phyloP scores from a whole-genome alignment of 2,113 vertebrate genomes.

The Malaclemys terrapin region DNA sequence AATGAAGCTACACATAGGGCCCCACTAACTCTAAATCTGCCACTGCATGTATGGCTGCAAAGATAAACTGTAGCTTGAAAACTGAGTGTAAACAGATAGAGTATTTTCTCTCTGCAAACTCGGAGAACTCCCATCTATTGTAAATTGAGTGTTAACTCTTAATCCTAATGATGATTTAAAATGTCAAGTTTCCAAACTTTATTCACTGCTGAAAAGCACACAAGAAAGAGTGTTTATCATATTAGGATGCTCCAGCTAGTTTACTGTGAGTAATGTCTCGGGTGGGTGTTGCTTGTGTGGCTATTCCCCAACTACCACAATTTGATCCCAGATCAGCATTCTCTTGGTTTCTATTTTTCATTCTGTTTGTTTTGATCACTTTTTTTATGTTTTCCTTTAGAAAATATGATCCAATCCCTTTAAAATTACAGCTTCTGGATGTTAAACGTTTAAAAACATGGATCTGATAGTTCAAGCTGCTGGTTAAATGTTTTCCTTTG shows the following conservation, averaged over 20 bases:
- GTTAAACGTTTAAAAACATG: neutral
- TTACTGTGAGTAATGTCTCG: neutral
- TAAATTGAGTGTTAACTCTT: neutral
- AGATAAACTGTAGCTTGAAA: rapidly evolving
- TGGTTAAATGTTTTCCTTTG: neutral
- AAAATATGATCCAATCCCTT: neutral
- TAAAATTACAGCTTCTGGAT: neutral
- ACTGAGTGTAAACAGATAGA: neutral
- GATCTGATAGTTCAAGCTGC: neutral
- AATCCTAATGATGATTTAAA: neutral
- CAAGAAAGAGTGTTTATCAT: neutral
- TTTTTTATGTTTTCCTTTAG: neutral
- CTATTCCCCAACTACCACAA: neutral
- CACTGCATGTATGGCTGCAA: neutral
- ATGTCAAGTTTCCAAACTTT: neutral
- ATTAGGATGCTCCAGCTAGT: rapidly evolving
- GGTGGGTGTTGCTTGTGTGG: neutral
- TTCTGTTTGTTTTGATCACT: neutral
- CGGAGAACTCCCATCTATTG: neutral
- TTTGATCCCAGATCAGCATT: neutral
- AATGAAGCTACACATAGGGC: too few relatives aligned
- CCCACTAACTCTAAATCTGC: too few relatives aligned
- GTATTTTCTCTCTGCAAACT: neutral
- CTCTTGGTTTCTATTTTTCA: neutral
- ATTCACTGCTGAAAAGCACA: neutral